Conservation (phyloP, 2,888 invertebrate species). For the Volucella inflata region DNA sequence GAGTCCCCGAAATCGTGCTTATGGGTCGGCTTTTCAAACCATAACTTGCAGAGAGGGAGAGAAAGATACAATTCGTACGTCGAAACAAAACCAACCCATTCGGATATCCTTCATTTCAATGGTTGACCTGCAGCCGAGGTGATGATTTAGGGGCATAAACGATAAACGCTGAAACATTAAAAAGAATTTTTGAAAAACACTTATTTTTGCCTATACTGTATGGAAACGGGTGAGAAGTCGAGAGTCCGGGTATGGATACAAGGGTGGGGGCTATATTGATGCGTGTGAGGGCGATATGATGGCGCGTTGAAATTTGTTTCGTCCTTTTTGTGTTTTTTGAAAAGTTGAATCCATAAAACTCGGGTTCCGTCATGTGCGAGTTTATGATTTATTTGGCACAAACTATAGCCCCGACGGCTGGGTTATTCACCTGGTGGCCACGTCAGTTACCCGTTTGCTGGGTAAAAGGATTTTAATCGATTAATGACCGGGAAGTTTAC, state of each 20-base stretch:
- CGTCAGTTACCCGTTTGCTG: neutral
- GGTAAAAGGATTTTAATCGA: slow-evolving; percentile 65
- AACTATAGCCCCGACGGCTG: slow-evolving; percentile 25
- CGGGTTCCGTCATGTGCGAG: slow-evolving; percentile 31
- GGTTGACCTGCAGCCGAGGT: slow-evolving; percentile 47
- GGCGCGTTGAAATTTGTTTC: slow-evolving; percentile 41
- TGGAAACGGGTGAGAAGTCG: too few relatives aligned
- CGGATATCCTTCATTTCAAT: neutral
- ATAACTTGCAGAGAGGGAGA: slow-evolving; percentile 10
- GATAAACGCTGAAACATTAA: slow-evolving; percentile 73
- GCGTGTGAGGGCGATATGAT: slow-evolving; percentile 56
- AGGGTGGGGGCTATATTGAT: slow-evolving; percentile 31
- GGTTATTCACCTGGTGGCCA: slow-evolving; percentile 64
- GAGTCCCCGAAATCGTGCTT: neutral
- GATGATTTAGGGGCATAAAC: slow-evolving; percentile 59
- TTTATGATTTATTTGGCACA: slow-evolving; percentile 59
- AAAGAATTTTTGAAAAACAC: slow-evolving; percentile 19
- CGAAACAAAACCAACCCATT: slow-evolving; percentile 9
- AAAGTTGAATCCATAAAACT: slow-evolving; percentile 50
- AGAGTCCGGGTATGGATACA: too few relatives aligned
- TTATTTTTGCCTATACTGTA: neutral
- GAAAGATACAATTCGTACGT: slow-evolving; percentile 24
- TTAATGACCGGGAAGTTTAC: slow-evolving; percentile 54
- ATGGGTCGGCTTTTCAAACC: slow-evolving; percentile 38
- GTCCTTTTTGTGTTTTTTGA: slow-evolving; percentile 17